Percentiles rank a stretch among this genome's conserved stretches.
Evolutionary conservation across 2,888 invertebrate genomes (phyloP).

Genomic region (Phorcus lineatus): DNA sequence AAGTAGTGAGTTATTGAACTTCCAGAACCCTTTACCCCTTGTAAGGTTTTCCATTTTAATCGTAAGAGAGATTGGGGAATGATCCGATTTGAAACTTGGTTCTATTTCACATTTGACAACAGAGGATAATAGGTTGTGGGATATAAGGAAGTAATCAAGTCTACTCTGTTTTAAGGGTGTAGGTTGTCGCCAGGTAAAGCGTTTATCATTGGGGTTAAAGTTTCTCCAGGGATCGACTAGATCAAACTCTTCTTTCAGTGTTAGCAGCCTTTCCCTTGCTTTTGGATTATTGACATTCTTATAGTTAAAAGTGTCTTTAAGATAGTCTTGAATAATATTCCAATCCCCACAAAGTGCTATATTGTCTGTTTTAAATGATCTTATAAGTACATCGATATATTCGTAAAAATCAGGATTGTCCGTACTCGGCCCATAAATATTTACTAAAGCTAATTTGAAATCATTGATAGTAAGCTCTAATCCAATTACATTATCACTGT

Average conservation of each 20-base stretch:
- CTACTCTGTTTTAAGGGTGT: slow-evolving; percentile 26
- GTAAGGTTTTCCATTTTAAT: slow-evolving; percentile 15
- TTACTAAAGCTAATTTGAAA: slow-evolving; percentile 10
- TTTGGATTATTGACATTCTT: slow-evolving; percentile 25
- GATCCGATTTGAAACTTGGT: slow-evolving; percentile 25
- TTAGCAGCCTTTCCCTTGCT: neutral
- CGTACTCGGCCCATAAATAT: slow-evolving; percentile 28
- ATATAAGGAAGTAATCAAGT: slow-evolving; percentile 25
- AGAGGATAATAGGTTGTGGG: neutral
- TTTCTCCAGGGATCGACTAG: slow-evolving; percentile 21
- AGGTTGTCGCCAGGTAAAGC: slow-evolving; percentile 20
- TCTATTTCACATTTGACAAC: neutral
- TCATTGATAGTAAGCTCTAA: neutral
- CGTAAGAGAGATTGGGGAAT: slow-evolving; percentile 1
- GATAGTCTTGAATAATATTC: slow-evolving; percentile 9
- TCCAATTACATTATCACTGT: neutral
- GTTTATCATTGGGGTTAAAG: neutral
- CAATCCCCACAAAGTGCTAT: slow-evolving; percentile 26
- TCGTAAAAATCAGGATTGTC: slow-evolving; percentile 28
- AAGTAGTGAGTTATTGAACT: slow-evolving; percentile 26
- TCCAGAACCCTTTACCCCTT: slow-evolving; percentile 29
- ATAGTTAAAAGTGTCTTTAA: slow-evolving; percentile 13
- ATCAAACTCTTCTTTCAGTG: slow-evolving; percentile 18
- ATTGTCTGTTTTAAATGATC: neutral
- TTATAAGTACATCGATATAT: neutral